Conservation (phyloP, 1,140 invertebrate genomes). For the Radopholus similis region DNA sequence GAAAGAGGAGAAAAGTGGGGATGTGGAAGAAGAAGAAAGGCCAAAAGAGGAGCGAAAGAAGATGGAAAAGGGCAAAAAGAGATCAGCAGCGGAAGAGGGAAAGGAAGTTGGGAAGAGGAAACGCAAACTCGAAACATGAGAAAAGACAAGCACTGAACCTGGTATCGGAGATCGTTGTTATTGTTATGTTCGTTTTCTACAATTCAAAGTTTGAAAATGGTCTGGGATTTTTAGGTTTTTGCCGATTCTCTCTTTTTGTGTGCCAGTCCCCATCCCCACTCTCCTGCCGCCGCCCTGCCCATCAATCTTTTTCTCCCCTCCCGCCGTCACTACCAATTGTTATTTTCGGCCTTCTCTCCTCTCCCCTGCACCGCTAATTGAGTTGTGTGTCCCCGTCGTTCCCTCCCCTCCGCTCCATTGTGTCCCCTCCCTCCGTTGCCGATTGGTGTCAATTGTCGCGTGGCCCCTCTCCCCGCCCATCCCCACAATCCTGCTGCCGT, state of each 20-base stretch:
- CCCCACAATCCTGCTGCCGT: no score
- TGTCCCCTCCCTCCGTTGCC: no score
- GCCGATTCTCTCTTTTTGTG: background rate
- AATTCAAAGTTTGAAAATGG: no score
- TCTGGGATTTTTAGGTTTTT: no score
- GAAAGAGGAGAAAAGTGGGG: background rate
- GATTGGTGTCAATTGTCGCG: conserved; percentile 1
- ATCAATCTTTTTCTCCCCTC: background rate
- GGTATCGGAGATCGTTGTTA: no score
- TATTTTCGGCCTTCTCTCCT: no score
- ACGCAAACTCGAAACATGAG: background rate
- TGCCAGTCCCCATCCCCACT: background rate
- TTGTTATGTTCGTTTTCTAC: no score
- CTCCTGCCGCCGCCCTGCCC: background rate
- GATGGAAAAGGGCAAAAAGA: background rate
- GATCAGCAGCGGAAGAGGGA: background rate
- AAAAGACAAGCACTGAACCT: background rate
- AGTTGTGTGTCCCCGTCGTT: no score
- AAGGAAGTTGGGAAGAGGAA: background rate
- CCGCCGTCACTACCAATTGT: background rate
- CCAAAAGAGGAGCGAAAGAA: background rate
- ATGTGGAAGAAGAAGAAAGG: background rate
- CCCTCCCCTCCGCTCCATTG: background rate
- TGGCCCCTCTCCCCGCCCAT: background rate
- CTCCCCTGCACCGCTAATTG: background rate